Percentiles rank a stretch among this genome's conserved stretches.
phyloP scores from a whole-genome alignment of 92 coral and sea anemone genomes.

The Palythoa caribaeorum region DNA sequence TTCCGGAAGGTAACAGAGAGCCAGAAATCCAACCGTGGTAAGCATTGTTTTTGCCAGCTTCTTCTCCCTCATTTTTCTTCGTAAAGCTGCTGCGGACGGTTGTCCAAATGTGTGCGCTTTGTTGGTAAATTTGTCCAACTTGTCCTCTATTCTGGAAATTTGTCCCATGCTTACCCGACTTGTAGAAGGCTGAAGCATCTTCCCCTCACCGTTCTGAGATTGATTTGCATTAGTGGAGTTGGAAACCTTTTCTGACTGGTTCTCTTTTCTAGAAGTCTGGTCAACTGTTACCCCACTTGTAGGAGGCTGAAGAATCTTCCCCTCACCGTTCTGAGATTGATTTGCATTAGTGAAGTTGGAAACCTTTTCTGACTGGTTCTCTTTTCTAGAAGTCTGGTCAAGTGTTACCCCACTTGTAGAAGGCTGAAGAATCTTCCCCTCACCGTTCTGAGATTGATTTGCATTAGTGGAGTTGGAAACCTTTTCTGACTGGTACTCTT shows the following conservation, averaged over 20 bases:
- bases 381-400: neutral
- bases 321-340: no score
- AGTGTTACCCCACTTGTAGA: neutral
- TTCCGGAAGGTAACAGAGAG: neutral
- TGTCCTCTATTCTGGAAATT: neutral
- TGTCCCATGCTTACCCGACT: neutral
- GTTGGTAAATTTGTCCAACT: neutral
- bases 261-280: no score
- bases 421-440: no score
- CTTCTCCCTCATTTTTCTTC: neutral
- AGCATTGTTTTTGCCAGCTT: conserved; percentile 22
- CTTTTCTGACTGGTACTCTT: conserved; percentile 1
- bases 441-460: no score
- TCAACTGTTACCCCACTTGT: no score
- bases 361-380: no score
- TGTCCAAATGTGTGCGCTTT: neutral
- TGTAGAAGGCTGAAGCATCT: no score
- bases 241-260: no score
- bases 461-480: neutral
- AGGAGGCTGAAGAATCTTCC: no score
- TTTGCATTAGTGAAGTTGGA: no score
- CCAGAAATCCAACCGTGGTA: neutral
- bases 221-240: no score
- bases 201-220: no score
- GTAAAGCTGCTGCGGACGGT: neutral